Evolutionary conservation across 53 echinoderm and acorn worm species (phyloP), one percentile per base, ranked within the genome.

Genomic region (Actinopyga echinites): DNA sequence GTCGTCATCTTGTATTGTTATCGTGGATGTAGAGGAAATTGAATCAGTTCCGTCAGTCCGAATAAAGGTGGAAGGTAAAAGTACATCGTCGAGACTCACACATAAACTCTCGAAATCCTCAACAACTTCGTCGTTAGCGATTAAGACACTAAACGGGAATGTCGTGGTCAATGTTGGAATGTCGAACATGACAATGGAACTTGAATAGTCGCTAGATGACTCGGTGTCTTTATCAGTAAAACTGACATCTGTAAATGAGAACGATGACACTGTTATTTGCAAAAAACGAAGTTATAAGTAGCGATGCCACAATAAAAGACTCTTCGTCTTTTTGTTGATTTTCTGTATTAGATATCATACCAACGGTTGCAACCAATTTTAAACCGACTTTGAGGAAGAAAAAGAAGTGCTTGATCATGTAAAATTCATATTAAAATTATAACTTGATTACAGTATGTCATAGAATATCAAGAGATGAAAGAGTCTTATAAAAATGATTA

Each of bases 71-170:
- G 44, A 44, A 33, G 67, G 67, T 13, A 32, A 21, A 31, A 17
- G 31, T 2, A 67, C 34, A 32, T 33, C 15, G 34, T 67, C 67
- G 8, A 67, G 36, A 11, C 5, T 9, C 8, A 67, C 67, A 33
- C 67, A 67, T 21, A 67, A 67, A 21, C 33, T 32, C 67, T 67
- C 67, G 33, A 67, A 13, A 67, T 67, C 67, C 13, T 67, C 67
- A 33, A 67, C 67, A 5, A 36, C 34, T 2, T 31, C n/a, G 7
- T 67, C 34, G 35, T 67, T 67, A 21, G 9, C 67, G 15, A 67
- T 67, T 10, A 8, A 20, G 34, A 67, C 67, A 67, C n/a, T 17
- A 6, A 67, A 67, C 12, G 67, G 0, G 30, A 32, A 33, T 8
- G 1, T 10, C 20, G 67, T 33, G 67, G 67, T 67, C 6, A 21